Base-by-base conservation (phyloP, 2,113 vertebrate genomes). In the Oophaga pumilio region DNA sequence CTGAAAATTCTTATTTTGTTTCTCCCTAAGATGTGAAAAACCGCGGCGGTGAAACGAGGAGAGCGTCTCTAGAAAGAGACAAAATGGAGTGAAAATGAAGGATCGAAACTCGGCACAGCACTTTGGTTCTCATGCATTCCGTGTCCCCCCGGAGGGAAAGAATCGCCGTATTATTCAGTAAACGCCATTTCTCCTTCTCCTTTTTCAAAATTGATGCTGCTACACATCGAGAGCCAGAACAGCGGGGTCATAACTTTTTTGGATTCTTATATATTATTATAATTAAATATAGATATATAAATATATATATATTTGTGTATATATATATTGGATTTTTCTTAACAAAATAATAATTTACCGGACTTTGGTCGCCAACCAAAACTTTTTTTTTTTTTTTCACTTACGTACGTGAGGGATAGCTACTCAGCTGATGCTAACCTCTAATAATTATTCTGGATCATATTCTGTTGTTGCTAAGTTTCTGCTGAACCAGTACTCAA, bases 121-220 rank as follows among this genome's bases (percentile, higher is more conserved):
- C 97, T 99, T 98, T 98, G 95, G 96, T 95, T 94, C 95, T 94
- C 95, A 97, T 96, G 96, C 97, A 96, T 97, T 97, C 97, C 96
- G 92, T 90, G 94, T 82, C 80, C 60, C 80, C 52, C 13, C 93
- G 93, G 93, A 91, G 95, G 94, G 93, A 93, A 93, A 94, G 91
- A 66, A 71, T 22, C 94, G 78, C 91, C 91, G 93, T 93, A 93
- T 90, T 93, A 93, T 94, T 93, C 88, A 91, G 93, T 92, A 94
- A 93, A 93, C n/a, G 93, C 93, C 93, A 95, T 94, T 53, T 90
- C 87, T 87, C 93, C 93, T 94, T 92, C 93, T 90, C 91, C 94
- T 95, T 92, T 43, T 91, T 64, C 80, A 76, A 53, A 90, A 91
- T 94, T 94, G 92, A 94, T 96, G 95, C 95, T 96, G 95, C 95